phyloP scores from a whole-genome alignment of 2,888 invertebrate genomes.

The Monochamus alternatus region DNA sequence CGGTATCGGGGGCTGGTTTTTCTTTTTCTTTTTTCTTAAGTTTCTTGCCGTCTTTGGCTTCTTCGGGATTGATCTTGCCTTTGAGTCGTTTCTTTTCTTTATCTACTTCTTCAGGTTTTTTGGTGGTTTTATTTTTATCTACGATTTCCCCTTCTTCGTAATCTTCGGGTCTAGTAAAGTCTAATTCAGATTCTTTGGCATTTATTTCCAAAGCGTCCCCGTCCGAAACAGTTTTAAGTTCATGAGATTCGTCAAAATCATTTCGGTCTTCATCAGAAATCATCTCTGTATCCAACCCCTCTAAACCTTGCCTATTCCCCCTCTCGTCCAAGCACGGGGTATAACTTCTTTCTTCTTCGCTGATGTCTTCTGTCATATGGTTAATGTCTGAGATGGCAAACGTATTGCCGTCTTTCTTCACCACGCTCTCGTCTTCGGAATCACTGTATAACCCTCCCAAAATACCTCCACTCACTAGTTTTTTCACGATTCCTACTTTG shows the following conservation, averaged over 20 bases:
- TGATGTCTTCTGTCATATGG: slow-evolving; percentile 78
- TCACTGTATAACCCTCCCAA: slow-evolving; percentile 65
- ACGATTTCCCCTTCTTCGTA: slow-evolving; percentile 77
- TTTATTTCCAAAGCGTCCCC: slow-evolving; percentile 70
- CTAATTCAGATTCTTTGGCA: slow-evolving; percentile 70
- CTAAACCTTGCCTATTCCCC: slow-evolving; percentile 67
- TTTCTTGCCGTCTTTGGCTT: slow-evolving; percentile 59
- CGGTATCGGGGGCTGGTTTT: slow-evolving; percentile 71
- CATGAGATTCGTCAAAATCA: slow-evolving; percentile 76
- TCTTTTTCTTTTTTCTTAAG: slow-evolving; percentile 70
- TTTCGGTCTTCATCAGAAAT: slow-evolving; percentile 83
- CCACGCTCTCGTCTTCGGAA: slow-evolving; percentile 67
- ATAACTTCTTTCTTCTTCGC: slow-evolving; percentile 81
- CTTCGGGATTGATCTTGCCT: slow-evolving; percentile 66
- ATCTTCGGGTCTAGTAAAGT: slow-evolving; percentile 69
- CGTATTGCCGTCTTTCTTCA: slow-evolving; percentile 59
- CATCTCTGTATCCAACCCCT: slow-evolving; percentile 81
- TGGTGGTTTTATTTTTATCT: slow-evolving; percentile 67
- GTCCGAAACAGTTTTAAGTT: slow-evolving; percentile 67
- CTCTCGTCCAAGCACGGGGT: slow-evolving; percentile 83
- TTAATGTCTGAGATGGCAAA: slow-evolving; percentile 67
- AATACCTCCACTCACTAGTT: slow-evolving; percentile 42
- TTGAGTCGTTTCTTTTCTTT: slow-evolving; percentile 59
- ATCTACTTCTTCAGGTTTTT: slow-evolving; percentile 65
- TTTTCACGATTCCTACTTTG: background rate